Percentiles rank a stretch among this genome's conserved stretches.
phyloP scores from a whole-genome alignment of 2,113 vertebrate species.

The Lates calcarifer region DNA sequence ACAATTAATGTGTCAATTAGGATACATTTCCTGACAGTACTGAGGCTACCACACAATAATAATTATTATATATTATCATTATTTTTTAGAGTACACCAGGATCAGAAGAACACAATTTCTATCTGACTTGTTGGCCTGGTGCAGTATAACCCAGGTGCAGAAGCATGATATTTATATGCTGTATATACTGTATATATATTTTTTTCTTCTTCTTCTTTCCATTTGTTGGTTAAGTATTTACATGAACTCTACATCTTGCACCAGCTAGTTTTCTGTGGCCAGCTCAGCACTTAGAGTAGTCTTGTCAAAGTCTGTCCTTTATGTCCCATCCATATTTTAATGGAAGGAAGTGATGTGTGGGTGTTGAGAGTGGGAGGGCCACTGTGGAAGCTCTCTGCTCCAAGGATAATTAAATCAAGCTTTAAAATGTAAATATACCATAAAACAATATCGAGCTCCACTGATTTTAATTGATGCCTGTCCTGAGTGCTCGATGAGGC shows the following conservation, averaged over 20 bases:
- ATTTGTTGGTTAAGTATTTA: constrained; percentile 9
- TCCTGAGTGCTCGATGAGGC: constrained; percentile 72
- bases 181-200: too few species aligned
- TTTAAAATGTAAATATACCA: constrained; percentile 85
- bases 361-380: constrained; percentile 64
- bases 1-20: neutral
- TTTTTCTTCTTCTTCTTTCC: neutral
- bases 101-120: neutral
- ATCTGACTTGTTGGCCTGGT: neutral
- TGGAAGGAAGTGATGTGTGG: constrained; percentile 60
- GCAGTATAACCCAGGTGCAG: neutral
- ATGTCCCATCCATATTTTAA: constrained; percentile 60
- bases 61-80: neutral
- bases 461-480: constrained; percentile 79
- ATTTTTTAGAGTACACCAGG: neutral
- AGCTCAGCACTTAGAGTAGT: constrained; percentile 48
- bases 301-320: constrained; percentile 45
- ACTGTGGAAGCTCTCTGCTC: constrained; percentile 59
- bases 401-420: constrained; percentile 80
- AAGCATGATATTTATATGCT: neutral
- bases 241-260: neutral
- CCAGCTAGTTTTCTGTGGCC: constrained; percentile 14
- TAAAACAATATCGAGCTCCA: constrained; percentile 83
- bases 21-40: too few species aligned
- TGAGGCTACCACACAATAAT: neutral